These are phyloP conservation scores for Elysia chlorotica DNA, from an alignment of 1,140 invertebrate species.

Conservation along the genomic window DNA sequence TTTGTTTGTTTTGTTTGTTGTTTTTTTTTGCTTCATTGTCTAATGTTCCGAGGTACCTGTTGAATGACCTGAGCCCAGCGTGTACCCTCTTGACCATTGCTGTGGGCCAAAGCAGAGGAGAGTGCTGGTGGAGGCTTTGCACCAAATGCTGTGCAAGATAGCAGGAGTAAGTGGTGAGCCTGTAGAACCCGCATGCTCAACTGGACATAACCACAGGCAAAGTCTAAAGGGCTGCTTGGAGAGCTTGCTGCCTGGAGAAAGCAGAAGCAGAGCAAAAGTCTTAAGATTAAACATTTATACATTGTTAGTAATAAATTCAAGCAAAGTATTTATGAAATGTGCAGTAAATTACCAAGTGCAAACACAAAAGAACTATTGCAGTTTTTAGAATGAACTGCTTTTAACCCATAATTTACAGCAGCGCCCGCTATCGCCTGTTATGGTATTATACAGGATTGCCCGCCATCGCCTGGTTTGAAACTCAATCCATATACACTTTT, in stretches of 20 bases:
- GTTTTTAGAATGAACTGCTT: too few species aligned
- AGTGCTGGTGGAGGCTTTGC: constrained; percentile 92
- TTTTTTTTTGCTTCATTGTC: too few species aligned
- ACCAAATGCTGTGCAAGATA: constrained; percentile 70
- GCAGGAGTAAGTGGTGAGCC: constrained; percentile 74
- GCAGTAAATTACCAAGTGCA: too few species aligned
- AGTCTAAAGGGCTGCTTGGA: constrained; percentile 72
- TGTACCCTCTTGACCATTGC: constrained; percentile 80
- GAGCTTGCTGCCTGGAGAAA: constrained; percentile 70
- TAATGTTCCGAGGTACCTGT: too few species aligned
- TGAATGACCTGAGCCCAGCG: constrained; percentile 81
- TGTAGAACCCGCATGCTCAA: constrained; percentile 79
- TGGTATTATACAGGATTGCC: too few species aligned
- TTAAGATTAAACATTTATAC: neutral
- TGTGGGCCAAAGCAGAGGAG: constrained; percentile 78
- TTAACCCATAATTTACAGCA: too few species aligned
- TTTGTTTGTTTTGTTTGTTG: too few species aligned
- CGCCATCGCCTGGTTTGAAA: too few species aligned
- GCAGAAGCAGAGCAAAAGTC: neutral
- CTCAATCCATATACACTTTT: too few species aligned
- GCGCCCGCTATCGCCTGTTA: too few species aligned
- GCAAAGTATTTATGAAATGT: neutral
- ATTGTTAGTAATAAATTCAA: neutral
- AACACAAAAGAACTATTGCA: too few species aligned
- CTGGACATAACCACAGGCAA: constrained; percentile 79